A percentile compares a stretch with the other conserved stretches of the same genome.
Evolutionary conservation across 2,888 invertebrate genomes (phyloP).

Genomic region (Himalopsyche tibetana): DNA sequence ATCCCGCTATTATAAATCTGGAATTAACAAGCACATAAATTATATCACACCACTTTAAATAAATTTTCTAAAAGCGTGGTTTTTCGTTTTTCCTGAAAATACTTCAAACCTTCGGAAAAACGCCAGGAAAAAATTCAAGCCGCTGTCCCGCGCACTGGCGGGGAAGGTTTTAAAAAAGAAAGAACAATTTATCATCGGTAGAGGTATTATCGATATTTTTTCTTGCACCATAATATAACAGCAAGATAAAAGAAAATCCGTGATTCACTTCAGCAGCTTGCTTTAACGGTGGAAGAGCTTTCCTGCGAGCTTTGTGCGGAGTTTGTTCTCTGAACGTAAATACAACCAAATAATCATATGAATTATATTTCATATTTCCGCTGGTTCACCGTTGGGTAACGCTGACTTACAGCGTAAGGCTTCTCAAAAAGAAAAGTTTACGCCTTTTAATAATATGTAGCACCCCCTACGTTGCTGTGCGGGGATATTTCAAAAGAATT

Average conservation of each 20-base stretch:
- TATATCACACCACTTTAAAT: not conserved
- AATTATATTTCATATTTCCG: slow-evolving; percentile 59
- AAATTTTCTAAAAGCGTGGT: slow-evolving; percentile 11
- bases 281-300: not conserved
- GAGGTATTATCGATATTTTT: slow-evolving; percentile 32
- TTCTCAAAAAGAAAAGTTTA: slow-evolving; percentile 59
- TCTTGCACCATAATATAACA: slow-evolving; percentile 6
- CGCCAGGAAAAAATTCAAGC: not conserved
- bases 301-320: not conserved
- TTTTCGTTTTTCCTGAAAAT: slow-evolving; percentile 10
- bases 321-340: slow-evolving; percentile 2
- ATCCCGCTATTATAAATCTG: not conserved
- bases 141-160: not conserved
- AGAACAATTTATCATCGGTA: slow-evolving; percentile 35
- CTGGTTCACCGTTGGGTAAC: slow-evolving; percentile 48
- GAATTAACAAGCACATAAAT: slow-evolving; percentile 19
- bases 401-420: slow-evolving; percentile 55
- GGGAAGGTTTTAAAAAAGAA: not conserved
- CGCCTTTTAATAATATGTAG: slow-evolving; percentile 55
- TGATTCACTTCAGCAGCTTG: slow-evolving; percentile 19
- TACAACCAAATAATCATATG: slow-evolving; percentile 53
- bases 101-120: not conserved
- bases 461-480: not conserved
- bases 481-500: slow-evolving; percentile 28
- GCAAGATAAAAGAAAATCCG: slow-evolving; percentile 36